These are phyloP conservation scores for Apis florea DNA, from an alignment of 1,140 invertebrate genomes.

Conservation along the genomic window DNA sequence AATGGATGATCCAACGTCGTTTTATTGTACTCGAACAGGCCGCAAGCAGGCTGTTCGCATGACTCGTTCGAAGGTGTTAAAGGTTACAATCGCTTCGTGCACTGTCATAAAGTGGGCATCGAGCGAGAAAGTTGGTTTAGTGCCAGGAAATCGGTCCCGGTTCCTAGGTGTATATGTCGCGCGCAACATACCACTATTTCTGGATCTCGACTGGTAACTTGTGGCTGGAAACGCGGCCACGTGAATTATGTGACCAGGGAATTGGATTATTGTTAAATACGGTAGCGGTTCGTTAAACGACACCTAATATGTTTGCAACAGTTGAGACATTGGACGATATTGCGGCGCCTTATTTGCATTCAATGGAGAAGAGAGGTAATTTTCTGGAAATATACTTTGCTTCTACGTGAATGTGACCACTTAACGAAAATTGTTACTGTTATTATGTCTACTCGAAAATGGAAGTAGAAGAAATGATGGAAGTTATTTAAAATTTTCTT, in stretches of 20 bases:
- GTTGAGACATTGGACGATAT: no score
- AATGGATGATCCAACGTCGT: background rate
- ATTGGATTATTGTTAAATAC: background rate
- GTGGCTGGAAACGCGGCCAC: slow-evolving; percentile 47
- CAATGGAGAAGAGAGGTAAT: no score
- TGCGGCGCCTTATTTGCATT: no score
- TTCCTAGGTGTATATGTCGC: slow-evolving; percentile 67
- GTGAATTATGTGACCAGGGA: slow-evolving; percentile 13
- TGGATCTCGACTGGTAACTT: slow-evolving; percentile 52
- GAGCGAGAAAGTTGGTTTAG: slow-evolving; percentile 70
- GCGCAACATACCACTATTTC: slow-evolving; percentile 68
- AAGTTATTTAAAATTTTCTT: no score
- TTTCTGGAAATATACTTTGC: no score
- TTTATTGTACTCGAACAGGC: background rate
- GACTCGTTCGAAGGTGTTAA: slow-evolving; percentile 26
- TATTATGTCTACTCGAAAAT: no score
- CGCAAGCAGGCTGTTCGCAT: background rate
- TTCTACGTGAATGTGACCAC: no score
- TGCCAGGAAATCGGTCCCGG: slow-evolving; percentile 67
- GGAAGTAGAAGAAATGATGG: no score
- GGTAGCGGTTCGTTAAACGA: no score
- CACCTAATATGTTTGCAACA: no score
- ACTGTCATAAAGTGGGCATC: slow-evolving; percentile 61
- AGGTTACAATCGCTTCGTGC: slow-evolving; percentile 34
- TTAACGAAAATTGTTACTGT: no score